phyloP scores from a whole-genome alignment of 2,888 invertebrate genomes.

The Temnothorax unifasciatus region DNA sequence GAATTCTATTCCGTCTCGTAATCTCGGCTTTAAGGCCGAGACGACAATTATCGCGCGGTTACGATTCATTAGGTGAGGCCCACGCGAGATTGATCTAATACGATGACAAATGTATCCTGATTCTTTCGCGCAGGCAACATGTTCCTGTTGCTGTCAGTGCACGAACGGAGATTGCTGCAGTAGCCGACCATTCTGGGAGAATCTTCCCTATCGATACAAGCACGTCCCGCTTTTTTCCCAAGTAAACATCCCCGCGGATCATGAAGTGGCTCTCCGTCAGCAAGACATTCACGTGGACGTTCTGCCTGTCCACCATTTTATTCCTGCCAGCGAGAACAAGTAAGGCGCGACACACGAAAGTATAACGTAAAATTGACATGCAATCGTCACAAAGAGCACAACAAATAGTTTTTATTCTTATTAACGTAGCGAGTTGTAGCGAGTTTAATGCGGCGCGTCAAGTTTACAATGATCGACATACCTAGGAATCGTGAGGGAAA shows the following conservation, averaged over 20 bases:
- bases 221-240: constrained; percentile 16
- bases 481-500: background rate
- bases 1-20: constrained; percentile 57
- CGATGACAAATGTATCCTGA: constrained; percentile 72
- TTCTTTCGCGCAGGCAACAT: constrained; percentile 77
- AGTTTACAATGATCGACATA: background rate
- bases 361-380: constrained; percentile 13
- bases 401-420: background rate
- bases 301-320: constrained; percentile 68
- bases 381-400: background rate
- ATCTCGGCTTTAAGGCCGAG: constrained; percentile 59
- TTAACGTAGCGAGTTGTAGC: background rate
- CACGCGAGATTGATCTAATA: constrained; percentile 68
- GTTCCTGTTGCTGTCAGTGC: constrained; percentile 79
- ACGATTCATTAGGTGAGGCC: constrained; percentile 68
- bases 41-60: constrained; percentile 67
- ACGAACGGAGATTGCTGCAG: constrained; percentile 76
- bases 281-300: constrained; percentile 71
- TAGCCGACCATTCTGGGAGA: constrained; percentile 62
- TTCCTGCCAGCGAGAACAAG: constrained; percentile 63
- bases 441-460: background rate
- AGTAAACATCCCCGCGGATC: constrained; percentile 63
- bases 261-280: constrained; percentile 68
- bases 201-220: constrained; percentile 12
- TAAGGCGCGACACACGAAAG: constrained; percentile 51